Evolutionary conservation across 2,797 vertebrate species (phyloP), one percentile per base, ranked within the genome.

Genomic region (Manis crassicaudata): DNA sequence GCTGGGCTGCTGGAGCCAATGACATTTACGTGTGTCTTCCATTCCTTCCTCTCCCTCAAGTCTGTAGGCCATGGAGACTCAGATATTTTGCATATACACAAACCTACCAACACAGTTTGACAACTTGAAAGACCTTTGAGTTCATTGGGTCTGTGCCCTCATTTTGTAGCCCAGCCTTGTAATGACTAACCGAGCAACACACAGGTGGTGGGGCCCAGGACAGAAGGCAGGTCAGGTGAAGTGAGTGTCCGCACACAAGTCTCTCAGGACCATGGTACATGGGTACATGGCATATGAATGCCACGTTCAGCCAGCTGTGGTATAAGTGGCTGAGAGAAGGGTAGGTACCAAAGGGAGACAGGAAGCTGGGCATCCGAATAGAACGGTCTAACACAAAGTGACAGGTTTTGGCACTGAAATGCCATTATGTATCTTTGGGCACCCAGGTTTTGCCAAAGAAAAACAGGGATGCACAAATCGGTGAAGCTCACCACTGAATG

Each of bases 381-480:
- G 32, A 13, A 27, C 23, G 11, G 62, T 67, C 96, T 97, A 97
- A 29, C 88, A 95, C 87, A 97, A 79, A 16, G 96, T 76, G 70
- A 98, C 27, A 23, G 98, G 98, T 0, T 96, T 83, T 0, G 99
- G 99, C 25, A 98, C 73, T 2, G 98, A 87, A 20, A 99, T 98
- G 77, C 99, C 98, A 1, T 98, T 99, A 80, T 87, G 98, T 50
- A 99, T 98, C 60, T 96, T 99, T 23, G 99, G 98, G 2, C 94
- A 97, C 46, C 99, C 99, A 0, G 99, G 98, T 89, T 99, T 99
- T 98, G 99, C 99, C 93, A 99, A 83, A 76, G 99, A 99, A 94
- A 99, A 99, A 97, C 99, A 99, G 40, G 99, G 99, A 0, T 99
- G 99, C 14, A 99, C 99, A 0, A 99, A 98, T 77, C 98, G 98